Evolutionary conservation across 2,113 vertebrate genomes (phyloP), one percentile per base, ranked within the genome.

Genomic region (Urocynchramus pylzowi): DNA sequence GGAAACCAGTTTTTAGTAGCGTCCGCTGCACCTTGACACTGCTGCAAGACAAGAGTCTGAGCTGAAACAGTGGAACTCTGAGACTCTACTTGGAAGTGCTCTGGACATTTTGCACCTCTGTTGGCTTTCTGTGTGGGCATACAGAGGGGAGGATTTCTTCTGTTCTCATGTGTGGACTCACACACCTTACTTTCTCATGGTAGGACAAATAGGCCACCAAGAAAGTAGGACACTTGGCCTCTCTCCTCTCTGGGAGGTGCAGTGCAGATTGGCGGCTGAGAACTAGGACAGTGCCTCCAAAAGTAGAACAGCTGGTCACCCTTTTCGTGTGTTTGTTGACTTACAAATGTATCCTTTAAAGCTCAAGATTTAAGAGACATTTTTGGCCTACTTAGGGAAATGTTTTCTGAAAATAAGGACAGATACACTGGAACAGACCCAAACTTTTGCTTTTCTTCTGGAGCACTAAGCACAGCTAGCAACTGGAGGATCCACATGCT

Each of bases 221-320:
- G 81, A 96, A 96, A 96, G 83, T 97, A 96, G 91, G 85, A 89
- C 94, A 68, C 88, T 96, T 95, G 91, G 80, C 76, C 69, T 87
- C 50, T 94, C 54, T 96, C 79, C 65, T 90, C 84, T 85, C 53
- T 87, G 65, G 68, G 94, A 96, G 76, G 64, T 86, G 56, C 83
- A 84, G 92, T 89, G 60, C 86, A 93, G 92, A 87, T 74, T 87
- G 78, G 41, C 89, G 90, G 86, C 79, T 85, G 81, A 94, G 90
- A 97, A 95, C 93, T 95, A 94, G 96, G 95, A 93, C 93, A 70
- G 39, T 52, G 71, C 56, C 84, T 80, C 83, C 57, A 80, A 94
- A 97, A 97, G 92, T 95, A 93, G 91, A 95, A 93, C 92, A 93
- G 77, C 96, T 87, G 94, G 92, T 95, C 91, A 95, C 91, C 94